phyloP scores from a whole-genome alignment of 2,888 invertebrate species.

The Apotomis betuletana region DNA sequence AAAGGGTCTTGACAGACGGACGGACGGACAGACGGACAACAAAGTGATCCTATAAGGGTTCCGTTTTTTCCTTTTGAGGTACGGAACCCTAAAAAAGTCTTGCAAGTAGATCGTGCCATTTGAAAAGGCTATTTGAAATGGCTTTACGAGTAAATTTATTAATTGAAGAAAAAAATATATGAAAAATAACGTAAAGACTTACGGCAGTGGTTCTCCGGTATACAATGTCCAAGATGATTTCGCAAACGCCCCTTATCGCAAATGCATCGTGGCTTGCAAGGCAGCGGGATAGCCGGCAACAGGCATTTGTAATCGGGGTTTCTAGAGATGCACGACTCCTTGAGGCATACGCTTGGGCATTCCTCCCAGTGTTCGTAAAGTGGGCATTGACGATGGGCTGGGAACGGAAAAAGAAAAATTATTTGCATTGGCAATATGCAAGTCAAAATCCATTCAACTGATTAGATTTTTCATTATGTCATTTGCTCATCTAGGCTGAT shows the following conservation, averaged over 20 bases:
- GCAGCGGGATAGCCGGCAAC: conserved; percentile 16
- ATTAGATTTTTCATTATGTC: no score
- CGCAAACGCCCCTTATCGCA: conserved; percentile 33
- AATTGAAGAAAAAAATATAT: not conserved
- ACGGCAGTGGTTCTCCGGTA: conserved; percentile 34
- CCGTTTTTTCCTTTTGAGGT: no score
- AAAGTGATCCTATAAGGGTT: no score
- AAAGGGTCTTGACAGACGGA: no score
- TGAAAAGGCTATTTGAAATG: no score
- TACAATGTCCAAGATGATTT: conserved; percentile 20
- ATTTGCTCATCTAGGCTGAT: no score
- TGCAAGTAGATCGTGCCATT: no score
- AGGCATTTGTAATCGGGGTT: conserved; percentile 25
- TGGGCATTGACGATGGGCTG: conserved; percentile 20
- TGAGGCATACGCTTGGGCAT: conserved; percentile 23
- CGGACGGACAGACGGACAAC: no score
- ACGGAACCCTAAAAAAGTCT: no score
- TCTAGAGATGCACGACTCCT: conserved; percentile 29
- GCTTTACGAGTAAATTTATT: no score
- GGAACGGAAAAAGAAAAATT: not conserved
- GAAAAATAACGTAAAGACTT: conserved; percentile 1
- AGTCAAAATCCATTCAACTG: not conserved
- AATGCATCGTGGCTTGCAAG: conserved; percentile 36
- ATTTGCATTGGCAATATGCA: not conserved
- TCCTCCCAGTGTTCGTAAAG: conserved; percentile 25